These are phyloP conservation scores for Netelia virgata DNA, from an alignment of 2,888 invertebrate genomes.

Conservation along the genomic window DNA sequence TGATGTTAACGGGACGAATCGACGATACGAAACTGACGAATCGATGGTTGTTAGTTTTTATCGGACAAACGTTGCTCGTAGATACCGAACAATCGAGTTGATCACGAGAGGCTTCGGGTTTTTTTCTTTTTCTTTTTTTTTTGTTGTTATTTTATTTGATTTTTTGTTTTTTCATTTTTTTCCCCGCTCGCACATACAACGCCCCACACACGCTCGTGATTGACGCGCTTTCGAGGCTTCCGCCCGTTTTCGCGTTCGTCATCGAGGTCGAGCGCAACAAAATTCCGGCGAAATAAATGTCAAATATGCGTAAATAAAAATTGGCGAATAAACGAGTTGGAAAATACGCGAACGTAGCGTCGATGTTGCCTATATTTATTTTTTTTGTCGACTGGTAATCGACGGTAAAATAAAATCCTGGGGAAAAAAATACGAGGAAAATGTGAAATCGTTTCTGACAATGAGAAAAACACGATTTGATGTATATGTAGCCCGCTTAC, in stretches of 20 bases:
- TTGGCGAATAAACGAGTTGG: too few relatives aligned
- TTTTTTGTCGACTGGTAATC: neutral
- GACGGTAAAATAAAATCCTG: slow-evolving; percentile 4
- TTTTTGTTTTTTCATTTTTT: neutral
- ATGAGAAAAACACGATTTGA: too few relatives aligned
- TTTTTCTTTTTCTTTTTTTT: slow-evolving; percentile 16
- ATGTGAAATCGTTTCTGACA: neutral
- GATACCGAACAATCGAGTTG: slow-evolving; percentile 57
- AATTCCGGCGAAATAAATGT: neutral
- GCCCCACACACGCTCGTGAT: neutral
- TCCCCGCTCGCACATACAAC: neutral
- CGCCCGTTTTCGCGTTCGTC: neutral
- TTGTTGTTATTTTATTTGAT: slow-evolving; percentile 7
- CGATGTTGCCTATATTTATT: neutral
- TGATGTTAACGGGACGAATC: slow-evolving; percentile 63
- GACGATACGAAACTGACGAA: slow-evolving; percentile 61
- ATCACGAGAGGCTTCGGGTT: slow-evolving; percentile 14
- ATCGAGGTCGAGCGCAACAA: neutral
- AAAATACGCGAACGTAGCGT: neutral
- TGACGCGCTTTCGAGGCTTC: neutral
- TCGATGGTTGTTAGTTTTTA: slow-evolving; percentile 38
- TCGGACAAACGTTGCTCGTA: slow-evolving; percentile 57
- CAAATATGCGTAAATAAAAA: neutral
- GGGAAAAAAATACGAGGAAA: neutral
- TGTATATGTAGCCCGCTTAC: neutral